Conservation (phyloP, 2,888 invertebrate species). For the Caradrina kadenii region DNA sequence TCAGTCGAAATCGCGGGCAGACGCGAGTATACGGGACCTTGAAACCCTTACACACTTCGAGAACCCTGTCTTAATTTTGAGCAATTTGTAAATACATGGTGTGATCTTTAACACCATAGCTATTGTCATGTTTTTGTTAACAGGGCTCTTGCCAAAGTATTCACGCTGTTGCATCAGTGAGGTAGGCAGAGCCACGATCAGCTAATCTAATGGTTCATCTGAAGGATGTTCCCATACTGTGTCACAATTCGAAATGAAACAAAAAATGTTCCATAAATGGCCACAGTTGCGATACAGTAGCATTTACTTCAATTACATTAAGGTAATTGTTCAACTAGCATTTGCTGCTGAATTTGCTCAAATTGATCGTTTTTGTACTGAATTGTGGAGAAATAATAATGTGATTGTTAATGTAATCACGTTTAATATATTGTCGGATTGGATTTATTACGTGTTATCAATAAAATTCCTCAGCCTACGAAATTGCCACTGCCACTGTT, state of each 20-base stretch:
- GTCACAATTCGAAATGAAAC: slow-evolving; percentile 33
- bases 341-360: slow-evolving; percentile 31
- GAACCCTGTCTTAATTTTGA: not conserved
- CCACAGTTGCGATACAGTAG: slow-evolving; percentile 27
- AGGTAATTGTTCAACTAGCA: slow-evolving; percentile 24
- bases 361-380: slow-evolving; percentile 27
- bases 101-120: slow-evolving; percentile 4
- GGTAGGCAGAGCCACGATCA: slow-evolving; percentile 41
- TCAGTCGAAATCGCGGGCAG: not conserved
- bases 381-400: slow-evolving; percentile 20
- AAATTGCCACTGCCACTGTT: too few relatives aligned
- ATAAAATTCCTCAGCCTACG: too few relatives aligned
- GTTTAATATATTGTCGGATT: not conserved
- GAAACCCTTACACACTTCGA: not conserved
- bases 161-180: slow-evolving; percentile 47
- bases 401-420: slow-evolving; percentile 13
- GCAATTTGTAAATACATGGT: slow-evolving; percentile 18
- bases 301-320: slow-evolving; percentile 44
- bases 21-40: not conserved
- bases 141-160: slow-evolving; percentile 21
- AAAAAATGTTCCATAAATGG: slow-evolving; percentile 37
- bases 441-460: not conserved
- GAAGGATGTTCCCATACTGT: slow-evolving; percentile 60
- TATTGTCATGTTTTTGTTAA: slow-evolving; percentile 20
- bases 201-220: slow-evolving; percentile 39